phyloP scores from a whole-genome alignment of 2,113 vertebrate genomes.

The Microtus richardsoni region DNA sequence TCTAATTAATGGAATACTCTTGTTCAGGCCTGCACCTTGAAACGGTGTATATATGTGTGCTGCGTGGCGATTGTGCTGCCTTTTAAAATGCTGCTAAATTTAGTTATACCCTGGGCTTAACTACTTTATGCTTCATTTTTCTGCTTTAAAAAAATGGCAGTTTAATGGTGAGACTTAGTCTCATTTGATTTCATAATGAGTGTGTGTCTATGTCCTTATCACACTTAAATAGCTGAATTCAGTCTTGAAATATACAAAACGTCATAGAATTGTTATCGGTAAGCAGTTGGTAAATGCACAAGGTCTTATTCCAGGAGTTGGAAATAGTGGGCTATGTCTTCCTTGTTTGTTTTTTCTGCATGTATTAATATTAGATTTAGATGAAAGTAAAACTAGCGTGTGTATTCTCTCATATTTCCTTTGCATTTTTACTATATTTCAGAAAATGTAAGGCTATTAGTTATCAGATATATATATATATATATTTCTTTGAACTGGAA shows the following conservation, averaged over 20 bases:
- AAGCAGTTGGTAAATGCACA: not conserved
- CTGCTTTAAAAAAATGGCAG: not conserved
- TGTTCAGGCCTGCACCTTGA: not conserved
- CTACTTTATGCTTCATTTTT: not conserved
- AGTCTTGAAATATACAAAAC: not conserved
- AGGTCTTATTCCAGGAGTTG: not conserved
- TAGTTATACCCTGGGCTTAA: not conserved
- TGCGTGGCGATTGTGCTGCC: not conserved
- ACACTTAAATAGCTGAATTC: not conserved
- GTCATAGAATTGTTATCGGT: not conserved
- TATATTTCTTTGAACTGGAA: not conserved
- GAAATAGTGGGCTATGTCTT: constrained; percentile 39
- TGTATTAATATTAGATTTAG: not conserved
- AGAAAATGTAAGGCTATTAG: constrained; percentile 1
- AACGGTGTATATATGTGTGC: not conserved
- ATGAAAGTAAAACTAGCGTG: constrained; percentile 28
- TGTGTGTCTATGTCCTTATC: not conserved
- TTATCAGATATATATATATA: constrained; percentile 26
- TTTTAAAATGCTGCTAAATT: constrained; percentile 29
- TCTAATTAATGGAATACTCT: not conserved
- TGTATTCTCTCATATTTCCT: not conserved
- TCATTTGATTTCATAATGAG: constrained; percentile 29
- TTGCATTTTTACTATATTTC: constrained; percentile 30
- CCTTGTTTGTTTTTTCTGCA: not conserved
- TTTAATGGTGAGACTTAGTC: not conserved